Evolutionary conservation across 1,140 invertebrate species (phyloP).

Genomic region (Vollenhovia emeryi): DNA sequence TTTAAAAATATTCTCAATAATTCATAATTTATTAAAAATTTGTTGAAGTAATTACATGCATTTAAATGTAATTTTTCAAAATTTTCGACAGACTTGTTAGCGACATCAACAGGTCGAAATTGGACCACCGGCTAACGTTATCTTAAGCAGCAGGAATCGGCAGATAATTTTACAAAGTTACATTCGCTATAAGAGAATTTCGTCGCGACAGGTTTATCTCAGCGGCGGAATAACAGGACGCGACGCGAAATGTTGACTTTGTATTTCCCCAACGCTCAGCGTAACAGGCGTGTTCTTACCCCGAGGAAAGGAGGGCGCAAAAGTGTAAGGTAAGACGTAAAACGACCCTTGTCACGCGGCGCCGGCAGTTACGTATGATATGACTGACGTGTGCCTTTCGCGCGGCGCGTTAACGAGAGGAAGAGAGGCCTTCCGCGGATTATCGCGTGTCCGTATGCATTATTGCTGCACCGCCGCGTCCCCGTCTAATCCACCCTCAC

Average conservation of each 20-base stretch:
- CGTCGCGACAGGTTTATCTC: not conserved
- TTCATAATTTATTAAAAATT: no score
- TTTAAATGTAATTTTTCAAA: not conserved
- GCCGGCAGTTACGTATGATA: conserved; percentile 63
- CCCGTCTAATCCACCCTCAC: conserved; percentile 25
- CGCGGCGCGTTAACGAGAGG: conserved; percentile 54
- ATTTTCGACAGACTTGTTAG: not conserved
- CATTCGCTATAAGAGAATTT: conserved; percentile 7
- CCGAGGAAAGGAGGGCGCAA: not conserved
- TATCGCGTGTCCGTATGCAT: conserved; percentile 81
- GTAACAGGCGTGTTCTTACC: conserved; percentile 12
- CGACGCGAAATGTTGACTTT: conserved; percentile 37
- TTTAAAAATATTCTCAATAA: no score
- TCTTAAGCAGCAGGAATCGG: not conserved
- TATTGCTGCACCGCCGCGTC: conserved; percentile 68
- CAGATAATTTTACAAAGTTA: not conserved
- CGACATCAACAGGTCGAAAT: not conserved
- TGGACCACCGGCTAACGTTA: not conserved
- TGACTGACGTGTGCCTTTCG: conserved; percentile 65
- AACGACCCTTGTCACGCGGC: conserved; percentile 66
- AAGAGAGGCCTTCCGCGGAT: conserved; percentile 68
- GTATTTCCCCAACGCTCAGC: conserved; percentile 10
- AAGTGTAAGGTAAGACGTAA: conserved; percentile 54
- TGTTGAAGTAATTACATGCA: not conserved
- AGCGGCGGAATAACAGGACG: not conserved